Evolutionary conservation across 2,113 vertebrate genomes (phyloP).

Genomic region (Ailurus styani): DNA sequence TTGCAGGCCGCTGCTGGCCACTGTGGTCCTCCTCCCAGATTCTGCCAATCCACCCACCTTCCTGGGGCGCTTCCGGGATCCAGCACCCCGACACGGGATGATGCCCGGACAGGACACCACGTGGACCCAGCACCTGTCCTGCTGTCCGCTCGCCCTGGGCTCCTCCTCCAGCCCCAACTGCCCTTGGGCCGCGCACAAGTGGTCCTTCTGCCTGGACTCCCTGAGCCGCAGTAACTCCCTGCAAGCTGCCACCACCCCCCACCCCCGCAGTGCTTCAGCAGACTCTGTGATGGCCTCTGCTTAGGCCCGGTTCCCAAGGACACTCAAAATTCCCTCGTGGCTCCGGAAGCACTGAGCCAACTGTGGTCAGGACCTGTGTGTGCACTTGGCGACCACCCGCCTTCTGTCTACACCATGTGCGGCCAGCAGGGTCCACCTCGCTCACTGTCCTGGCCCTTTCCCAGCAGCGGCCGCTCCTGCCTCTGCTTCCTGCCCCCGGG

Average conservation of each 20-base stretch:
- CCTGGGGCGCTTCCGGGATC: background rate
- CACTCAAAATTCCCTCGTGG: background rate
- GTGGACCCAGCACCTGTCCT: background rate
- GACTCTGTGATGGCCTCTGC: background rate
- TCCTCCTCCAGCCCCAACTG: background rate
- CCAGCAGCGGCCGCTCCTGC: background rate
- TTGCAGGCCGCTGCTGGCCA: background rate
- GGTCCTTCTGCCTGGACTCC: background rate
- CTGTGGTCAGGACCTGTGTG: fast-evolving
- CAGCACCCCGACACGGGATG: background rate
- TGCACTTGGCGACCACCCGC: fast-evolving
- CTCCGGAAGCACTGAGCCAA: background rate
- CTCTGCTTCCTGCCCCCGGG: too few relatives aligned
- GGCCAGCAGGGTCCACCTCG: background rate
- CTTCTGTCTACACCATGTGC: background rate
- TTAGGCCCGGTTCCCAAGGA: background rate
- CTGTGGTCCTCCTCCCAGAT: fast-evolving
- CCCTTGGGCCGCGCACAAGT: background rate
- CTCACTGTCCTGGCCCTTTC: background rate
- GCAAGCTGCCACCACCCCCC: background rate
- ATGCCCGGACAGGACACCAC: background rate
- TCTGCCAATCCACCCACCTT: background rate
- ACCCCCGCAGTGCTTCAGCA: background rate
- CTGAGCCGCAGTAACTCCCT: background rate
- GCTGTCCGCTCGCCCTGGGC: background rate